phyloP scores from a whole-genome alignment of 2,797 vertebrate genomes.

The Crax fasciolata region DNA sequence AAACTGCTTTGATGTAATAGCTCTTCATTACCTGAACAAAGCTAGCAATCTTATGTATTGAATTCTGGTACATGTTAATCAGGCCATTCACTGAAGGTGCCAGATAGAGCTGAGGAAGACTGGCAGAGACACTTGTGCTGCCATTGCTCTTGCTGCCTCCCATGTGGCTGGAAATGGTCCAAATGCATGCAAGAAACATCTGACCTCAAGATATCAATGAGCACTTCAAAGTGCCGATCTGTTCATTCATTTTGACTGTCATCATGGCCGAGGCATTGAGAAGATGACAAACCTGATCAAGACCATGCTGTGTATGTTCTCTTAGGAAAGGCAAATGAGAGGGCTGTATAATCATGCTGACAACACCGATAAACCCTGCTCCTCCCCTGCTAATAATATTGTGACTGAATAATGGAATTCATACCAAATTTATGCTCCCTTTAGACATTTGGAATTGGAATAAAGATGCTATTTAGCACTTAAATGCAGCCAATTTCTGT shows the following conservation, averaged over 20 bases:
- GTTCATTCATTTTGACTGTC: conserved; percentile 66
- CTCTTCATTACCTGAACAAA: neutral
- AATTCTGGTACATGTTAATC: neutral
- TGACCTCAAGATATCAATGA: conserved; percentile 52
- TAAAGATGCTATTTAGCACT: neutral
- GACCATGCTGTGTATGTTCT: conserved; percentile 38
- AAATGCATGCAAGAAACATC: conserved; percentile 26
- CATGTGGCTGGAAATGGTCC: conserved; percentile 32
- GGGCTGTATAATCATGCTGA: conserved; percentile 25
- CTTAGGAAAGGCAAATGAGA: conserved; percentile 32
- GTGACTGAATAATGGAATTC: conserved; percentile 22
- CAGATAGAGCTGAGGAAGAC: neutral
- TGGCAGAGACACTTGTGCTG: conserved; percentile 39
- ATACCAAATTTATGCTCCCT: neutral
- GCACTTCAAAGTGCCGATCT: conserved; percentile 34
- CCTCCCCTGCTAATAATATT: conserved; percentile 31
- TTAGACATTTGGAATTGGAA: neutral
- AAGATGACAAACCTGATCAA: conserved; percentile 60
- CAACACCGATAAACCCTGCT: conserved; percentile 36
- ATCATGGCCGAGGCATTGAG: conserved; percentile 29
- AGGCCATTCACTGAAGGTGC: neutral
- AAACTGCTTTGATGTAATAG: conserved; percentile 15
- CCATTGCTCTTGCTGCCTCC: neutral
- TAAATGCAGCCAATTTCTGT: neutral
- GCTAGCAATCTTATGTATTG: neutral